A percentile compares a stretch with the other conserved stretches of the same genome.
phyloP scores from a whole-genome alignment of 2,888 invertebrate genomes.

The Mallateleia sp. region DNA sequence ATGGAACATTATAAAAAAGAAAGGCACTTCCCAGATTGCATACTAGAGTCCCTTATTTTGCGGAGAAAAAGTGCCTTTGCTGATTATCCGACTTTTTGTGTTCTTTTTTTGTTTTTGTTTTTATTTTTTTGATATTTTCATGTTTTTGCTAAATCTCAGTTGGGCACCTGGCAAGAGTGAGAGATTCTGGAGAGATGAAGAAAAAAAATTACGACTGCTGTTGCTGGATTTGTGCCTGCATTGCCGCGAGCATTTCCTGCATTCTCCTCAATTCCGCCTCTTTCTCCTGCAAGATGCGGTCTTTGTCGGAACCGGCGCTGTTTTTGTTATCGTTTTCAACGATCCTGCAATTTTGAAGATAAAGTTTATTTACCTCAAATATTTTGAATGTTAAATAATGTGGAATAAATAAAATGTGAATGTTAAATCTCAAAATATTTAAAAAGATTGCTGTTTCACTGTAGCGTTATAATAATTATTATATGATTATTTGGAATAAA shows the following conservation, averaged over 20 bases:
- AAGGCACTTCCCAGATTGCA: too few relatives aligned
- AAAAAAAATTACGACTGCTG: constrained; percentile 89
- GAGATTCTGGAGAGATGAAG: not conserved
- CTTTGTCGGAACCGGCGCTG: constrained; percentile 92
- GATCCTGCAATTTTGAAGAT: constrained; percentile 80
- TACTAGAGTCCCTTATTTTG: too few relatives aligned
- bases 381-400: constrained; percentile 26
- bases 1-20: too few relatives aligned
- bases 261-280: constrained; percentile 97
- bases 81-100: too few relatives aligned
- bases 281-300: constrained; percentile 96
- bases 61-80: too few relatives aligned
- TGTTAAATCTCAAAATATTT: too few relatives aligned
- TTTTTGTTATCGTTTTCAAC: constrained; percentile 87
- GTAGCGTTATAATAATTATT: too few relatives aligned
- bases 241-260: constrained; percentile 98
- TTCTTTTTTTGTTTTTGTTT: too few relatives aligned
- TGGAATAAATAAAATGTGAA: too few relatives aligned
- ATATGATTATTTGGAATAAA: too few relatives aligned
- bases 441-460: too few relatives aligned
- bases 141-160: not conserved
- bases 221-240: constrained; percentile 98
- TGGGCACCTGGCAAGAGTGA: constrained; percentile 71
- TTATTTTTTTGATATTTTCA: too few relatives aligned
- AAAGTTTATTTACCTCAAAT: constrained; percentile 30